Conservation (phyloP, 2,797 vertebrate genomes). For the Hemibagrus guttatus region DNA sequence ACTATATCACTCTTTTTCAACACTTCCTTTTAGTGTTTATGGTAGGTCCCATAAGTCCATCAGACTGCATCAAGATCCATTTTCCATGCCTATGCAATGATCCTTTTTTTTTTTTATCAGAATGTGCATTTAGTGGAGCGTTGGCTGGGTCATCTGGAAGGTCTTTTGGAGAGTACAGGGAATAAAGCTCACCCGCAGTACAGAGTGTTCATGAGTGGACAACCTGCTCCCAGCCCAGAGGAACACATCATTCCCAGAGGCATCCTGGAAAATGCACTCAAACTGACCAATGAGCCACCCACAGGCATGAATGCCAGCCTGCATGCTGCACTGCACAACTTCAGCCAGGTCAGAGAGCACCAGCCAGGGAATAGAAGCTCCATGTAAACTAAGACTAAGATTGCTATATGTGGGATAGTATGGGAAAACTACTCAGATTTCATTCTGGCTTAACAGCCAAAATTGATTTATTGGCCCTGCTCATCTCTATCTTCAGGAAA, state of each 20-base stretch:
- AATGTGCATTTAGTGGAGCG: constrained; percentile 80
- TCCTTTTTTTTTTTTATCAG: constrained; percentile 49
- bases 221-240: constrained; percentile 70
- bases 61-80: background rate
- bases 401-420: background rate
- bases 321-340: constrained; percentile 79
- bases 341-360: constrained; percentile 72
- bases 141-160: constrained; percentile 80
- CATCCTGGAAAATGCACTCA: constrained; percentile 82
- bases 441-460: background rate
- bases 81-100: background rate
- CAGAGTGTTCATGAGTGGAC: constrained; percentile 81
- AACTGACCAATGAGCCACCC: constrained; percentile 83
- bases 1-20: background rate
- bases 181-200: constrained; percentile 73
- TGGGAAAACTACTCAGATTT: background rate
- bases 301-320: constrained; percentile 80
- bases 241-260: constrained; percentile 81
- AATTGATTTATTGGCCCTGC: background rate
- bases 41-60: background rate
- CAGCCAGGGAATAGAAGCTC: background rate
- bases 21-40: background rate
- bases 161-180: constrained; percentile 72
- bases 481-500: background rate
- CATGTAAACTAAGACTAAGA: background rate